Base-by-base conservation (phyloP, 2,888 invertebrate species). In the Habroteleia sp. region DNA sequence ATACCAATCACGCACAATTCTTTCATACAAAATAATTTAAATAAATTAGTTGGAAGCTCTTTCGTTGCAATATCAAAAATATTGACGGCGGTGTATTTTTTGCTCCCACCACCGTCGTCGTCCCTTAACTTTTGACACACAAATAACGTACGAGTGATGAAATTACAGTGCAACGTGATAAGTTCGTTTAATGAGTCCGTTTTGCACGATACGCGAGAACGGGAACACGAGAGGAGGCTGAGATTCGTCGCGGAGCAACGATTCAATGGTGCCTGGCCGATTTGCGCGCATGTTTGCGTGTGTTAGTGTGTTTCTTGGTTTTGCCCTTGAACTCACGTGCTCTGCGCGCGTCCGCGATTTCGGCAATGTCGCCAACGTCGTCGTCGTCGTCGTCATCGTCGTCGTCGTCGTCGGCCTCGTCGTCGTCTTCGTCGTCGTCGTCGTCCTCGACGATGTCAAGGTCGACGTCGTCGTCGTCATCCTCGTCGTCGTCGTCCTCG, bases 281-380 rank as follows among this genome's bases (percentile, higher is more conserved):
- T 66, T 85, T 84, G 63, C 83, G 83, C 77, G 16, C 23, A 13
- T 84, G 84, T 71, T 84, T 84, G 44, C 78, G 83, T 71, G 78
- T 81, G 82, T 80, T 82, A 80, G 77, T 82, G 82, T 85, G 85
- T 84, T 87, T 86, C 83, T 86, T 86, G 81, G 84, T 85, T 83
- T 86, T 86, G 81, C 92, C 92, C 93, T 94, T 94, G 86, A 94
- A 95, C 95, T 95, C 95, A 95, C 95, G 95, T 94, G 95, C 91
- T 91, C 91, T 90, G 89, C 92, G 92, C 83, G 93, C 92, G 89
- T 91, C 92, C 85, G 92, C 91, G 89, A 94, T 92, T 82, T 92
- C 91, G 56, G 92, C 91, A 84, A 93, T 93, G 80, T 93, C 62
- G 62, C 33, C 46, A 5, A 62, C 71, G 44, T 60, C 69, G 52